Evolutionary conservation across 2,888 invertebrate species (phyloP), one percentile per base, ranked within the genome.

Genomic region (Archaeoteleia sp.): DNA sequence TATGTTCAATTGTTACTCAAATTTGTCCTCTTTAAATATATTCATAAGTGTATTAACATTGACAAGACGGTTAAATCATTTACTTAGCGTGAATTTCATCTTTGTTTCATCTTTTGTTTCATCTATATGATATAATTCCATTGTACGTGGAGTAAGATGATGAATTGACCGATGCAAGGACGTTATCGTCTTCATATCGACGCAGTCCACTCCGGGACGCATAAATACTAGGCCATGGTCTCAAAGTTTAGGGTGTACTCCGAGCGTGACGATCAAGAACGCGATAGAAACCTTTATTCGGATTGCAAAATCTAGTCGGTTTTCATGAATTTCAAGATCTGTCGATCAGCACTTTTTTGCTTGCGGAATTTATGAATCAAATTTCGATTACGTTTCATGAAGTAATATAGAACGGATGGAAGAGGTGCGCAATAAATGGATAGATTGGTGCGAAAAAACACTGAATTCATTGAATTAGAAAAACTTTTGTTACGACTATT

Each of bases 221-320:
- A 35, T 35, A 32, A 40, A 40, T 53, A 40, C 49, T 34, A 35
- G 43, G 54, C 35, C 43, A 45, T 35, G 43, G 29, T 35, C 34
- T 35, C 30, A 55, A 37, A 29, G 43, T 55, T 45, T 23, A 40
- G 40, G 30, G 30, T 30, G 2, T 30, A 39, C 32, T 30, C 34
- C 40, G 32, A 53, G 51, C 71, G 57, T 71, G 63, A 69, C 69
- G 66, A 71, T 67, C 63, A 67, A 66, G 63, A 67, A 43, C 66
- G 48, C 58, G 67, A 71, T 71, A 62, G 27, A 46, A 29, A 35
- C 5, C 14, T 14, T 35, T 35, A 13, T 14, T 4, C 2, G 14
- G 7, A 35, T 35, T 35, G 13, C 13, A 12, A 35, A 35, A 35
- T 35, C 12, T 14, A 14, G 12, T 8, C 2, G 10, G 7, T 14